These are phyloP conservation scores for Parnassius orleans DNA, from an alignment of 2,888 invertebrate species.

Conservation along the genomic window DNA sequence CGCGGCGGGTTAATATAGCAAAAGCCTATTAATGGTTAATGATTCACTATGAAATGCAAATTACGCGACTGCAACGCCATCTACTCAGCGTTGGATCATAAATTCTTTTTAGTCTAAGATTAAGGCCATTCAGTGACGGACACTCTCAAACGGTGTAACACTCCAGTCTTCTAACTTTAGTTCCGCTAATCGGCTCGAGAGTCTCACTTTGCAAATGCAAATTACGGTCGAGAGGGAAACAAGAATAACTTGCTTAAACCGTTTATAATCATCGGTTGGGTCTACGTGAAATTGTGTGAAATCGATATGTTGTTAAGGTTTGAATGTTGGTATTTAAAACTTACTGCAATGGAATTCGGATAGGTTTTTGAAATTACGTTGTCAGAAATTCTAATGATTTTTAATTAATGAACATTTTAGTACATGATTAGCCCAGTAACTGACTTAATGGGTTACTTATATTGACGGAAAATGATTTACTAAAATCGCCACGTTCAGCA, in stretches of 20 bases:
- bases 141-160: constrained; percentile 10
- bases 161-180: constrained; percentile 15
- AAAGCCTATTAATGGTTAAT: too few relatives aligned
- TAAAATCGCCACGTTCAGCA: too few relatives aligned
- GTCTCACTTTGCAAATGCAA: constrained; percentile 22
- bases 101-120: constrained; percentile 13
- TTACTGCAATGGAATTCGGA: too few relatives aligned
- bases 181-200: constrained; percentile 19
- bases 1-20: too few relatives aligned
- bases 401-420: too few relatives aligned
- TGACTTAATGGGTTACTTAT: too few relatives aligned
- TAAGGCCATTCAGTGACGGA: constrained; percentile 19
- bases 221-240: constrained; percentile 14
- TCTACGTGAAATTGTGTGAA: constrained; percentile 15
- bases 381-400: too few relatives aligned
- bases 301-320: constrained; percentile 7
- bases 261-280: constrained; percentile 12
- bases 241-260: constrained; percentile 23
- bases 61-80: constrained; percentile 6
- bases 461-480: too few relatives aligned
- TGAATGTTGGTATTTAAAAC: neutral
- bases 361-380: too few relatives aligned
- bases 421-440: too few relatives aligned
- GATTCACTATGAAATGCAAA: neutral
- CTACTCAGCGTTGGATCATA: constrained; percentile 4